Percentiles rank a stretch among this genome's conserved stretches.
Evolutionary conservation across 2,113 vertebrate genomes (phyloP).

Genomic region (Lamprotornis superbus): DNA sequence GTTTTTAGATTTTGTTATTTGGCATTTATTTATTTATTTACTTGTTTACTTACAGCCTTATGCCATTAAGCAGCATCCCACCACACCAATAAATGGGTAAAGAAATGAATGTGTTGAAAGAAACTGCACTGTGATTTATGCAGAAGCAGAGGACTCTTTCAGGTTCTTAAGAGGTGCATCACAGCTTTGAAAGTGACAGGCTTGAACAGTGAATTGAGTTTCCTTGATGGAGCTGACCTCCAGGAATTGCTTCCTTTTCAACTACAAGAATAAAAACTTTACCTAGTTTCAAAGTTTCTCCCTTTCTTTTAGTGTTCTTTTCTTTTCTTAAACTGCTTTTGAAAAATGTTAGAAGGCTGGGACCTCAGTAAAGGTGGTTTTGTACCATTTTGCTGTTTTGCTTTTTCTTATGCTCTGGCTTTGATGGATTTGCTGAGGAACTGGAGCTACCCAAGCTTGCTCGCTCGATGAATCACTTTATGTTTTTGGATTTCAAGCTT

Average conservation of each 20-base stretch:
- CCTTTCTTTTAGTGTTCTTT: not conserved
- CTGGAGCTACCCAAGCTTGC: not conserved
- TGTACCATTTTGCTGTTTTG: not conserved
- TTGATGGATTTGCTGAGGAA: conserved; percentile 30
- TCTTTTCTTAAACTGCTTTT: conserved; percentile 3
- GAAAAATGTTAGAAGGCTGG: not conserved
- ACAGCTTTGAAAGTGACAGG: conserved; percentile 25
- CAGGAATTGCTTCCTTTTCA: conserved; percentile 36
- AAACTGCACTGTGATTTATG: not conserved
- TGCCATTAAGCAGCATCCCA: conserved; percentile 1
- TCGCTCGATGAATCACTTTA: not conserved
- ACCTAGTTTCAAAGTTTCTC: conserved; percentile 33
- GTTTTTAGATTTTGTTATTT: not conserved
- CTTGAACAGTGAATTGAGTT: conserved; percentile 19
- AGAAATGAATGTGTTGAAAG: conserved; percentile 28
- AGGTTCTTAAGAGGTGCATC: not conserved
- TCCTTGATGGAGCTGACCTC: conserved; percentile 44
- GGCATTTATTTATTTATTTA: conserved; percentile 26
- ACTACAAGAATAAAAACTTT: conserved; percentile 20
- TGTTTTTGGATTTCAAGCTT: not conserved
- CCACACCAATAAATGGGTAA: not conserved
- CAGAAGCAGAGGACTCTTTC: conserved; percentile 8
- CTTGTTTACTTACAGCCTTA: not conserved
- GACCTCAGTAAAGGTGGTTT: not conserved
- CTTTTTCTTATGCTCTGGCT: not conserved